Evolutionary conservation across 2,113 vertebrate genomes (phyloP).

Genomic region (Rutilus rutilus): DNA sequence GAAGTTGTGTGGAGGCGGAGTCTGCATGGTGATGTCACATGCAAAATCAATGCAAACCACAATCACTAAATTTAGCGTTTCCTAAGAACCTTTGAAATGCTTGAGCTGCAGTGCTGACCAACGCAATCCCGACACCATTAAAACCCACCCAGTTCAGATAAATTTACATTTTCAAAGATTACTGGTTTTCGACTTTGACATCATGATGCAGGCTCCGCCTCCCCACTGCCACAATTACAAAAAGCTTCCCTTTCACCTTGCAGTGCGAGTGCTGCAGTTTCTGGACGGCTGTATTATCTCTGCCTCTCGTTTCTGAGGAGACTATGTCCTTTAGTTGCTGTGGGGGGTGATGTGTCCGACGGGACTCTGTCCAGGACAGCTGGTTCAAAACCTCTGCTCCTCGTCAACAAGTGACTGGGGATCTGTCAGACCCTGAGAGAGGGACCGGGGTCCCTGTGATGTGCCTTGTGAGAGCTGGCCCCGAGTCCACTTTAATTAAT

Average conservation of each 20-base stretch:
- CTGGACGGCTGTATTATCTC: slow-evolving; percentile 17
- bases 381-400: slow-evolving; percentile 63
- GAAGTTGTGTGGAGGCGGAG: neutral
- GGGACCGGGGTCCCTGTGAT: slow-evolving; percentile 6
- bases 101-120: neutral
- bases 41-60: neutral
- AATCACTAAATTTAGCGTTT: neutral
- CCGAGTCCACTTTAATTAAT: slow-evolving; percentile 56
- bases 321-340: slow-evolving; percentile 57
- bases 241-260: slow-evolving; percentile 4
- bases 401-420: slow-evolving; percentile 63
- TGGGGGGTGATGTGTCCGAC: slow-evolving; percentile 54
- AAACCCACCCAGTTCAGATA: neutral
- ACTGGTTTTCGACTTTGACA: neutral
- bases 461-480: slow-evolving; percentile 40
- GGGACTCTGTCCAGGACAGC: slow-evolving; percentile 57
- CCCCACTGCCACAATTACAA: neutral
- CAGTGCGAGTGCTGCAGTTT: slow-evolving; percentile 6
- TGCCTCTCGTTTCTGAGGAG: slow-evolving; percentile 45
- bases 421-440: slow-evolving; percentile 47
- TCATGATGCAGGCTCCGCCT: neutral
- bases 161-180: neutral
- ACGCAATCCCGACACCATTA: neutral
- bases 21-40: neutral
- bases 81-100: neutral